phyloP scores from a whole-genome alignment of 2,888 invertebrate genomes.

The Hydroisotoma schaefferi region DNA sequence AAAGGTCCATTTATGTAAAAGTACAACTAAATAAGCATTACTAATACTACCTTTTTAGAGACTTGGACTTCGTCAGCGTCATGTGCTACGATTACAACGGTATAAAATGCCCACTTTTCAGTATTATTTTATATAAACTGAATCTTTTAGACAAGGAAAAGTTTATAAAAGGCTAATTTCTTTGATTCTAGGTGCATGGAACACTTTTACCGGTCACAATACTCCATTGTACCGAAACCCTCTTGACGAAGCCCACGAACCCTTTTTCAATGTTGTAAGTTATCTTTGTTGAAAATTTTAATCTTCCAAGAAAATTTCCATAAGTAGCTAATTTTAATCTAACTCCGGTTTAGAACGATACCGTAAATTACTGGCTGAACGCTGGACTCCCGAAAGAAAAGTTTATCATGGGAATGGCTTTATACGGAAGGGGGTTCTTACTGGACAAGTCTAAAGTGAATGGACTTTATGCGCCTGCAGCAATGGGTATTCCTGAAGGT shows the following conservation, averaged over 20 bases:
- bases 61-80: constrained; percentile 51
- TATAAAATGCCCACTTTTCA: constrained; percentile 30
- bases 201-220: constrained; percentile 49
- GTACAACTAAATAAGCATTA: neutral
- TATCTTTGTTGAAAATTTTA: constrained; percentile 1
- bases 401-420: constrained; percentile 65
- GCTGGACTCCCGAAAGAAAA: constrained; percentile 62
- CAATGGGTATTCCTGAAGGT: constrained; percentile 52
- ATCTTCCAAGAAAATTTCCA: neutral
- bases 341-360: constrained; percentile 52
- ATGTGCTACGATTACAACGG: constrained; percentile 52
- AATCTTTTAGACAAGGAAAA: neutral
- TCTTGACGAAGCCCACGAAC: constrained; percentile 43
- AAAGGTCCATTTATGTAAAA: neutral
- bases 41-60: constrained; percentile 34
- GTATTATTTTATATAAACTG: neutral
- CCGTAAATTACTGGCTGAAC: constrained; percentile 57
- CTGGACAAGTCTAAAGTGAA: constrained; percentile 55
- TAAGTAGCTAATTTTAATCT: constrained; percentile 10
- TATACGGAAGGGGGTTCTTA: constrained; percentile 68
- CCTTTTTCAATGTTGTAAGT: constrained; percentile 48
- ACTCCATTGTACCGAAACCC: constrained; percentile 49
- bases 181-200: constrained; percentile 22
- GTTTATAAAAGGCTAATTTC: neutral
- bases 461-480: constrained; percentile 58